Evolutionary conservation across 2,113 vertebrate species (phyloP).

Genomic region (Neodon shergylaensis): DNA sequence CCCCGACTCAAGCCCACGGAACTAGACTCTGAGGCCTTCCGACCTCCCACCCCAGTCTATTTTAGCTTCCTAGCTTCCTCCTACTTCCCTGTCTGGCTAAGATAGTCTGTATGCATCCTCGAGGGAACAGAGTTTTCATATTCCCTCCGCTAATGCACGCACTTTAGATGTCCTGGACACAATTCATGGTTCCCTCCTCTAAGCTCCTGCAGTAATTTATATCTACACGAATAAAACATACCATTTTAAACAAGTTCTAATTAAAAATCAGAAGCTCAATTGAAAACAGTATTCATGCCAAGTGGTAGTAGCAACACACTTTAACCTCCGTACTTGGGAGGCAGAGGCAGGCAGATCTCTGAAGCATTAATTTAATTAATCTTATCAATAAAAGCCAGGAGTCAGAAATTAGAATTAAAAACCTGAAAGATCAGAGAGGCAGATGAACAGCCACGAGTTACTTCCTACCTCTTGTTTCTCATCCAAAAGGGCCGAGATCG

Average conservation of each 20-base stretch:
- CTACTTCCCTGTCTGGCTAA: conserved; percentile 23
- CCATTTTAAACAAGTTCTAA: background rate
- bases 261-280: background rate
- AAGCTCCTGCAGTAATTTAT: background rate
- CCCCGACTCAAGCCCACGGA: background rate
- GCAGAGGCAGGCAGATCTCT: background rate
- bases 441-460: too few relatives aligned
- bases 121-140: background rate
- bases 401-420: too few relatives aligned
- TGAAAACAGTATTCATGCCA: background rate
- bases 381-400: too few relatives aligned
- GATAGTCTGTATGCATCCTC: background rate
- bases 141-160: background rate
- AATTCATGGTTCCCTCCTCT: background rate
- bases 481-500: too few relatives aligned
- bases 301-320: background rate
- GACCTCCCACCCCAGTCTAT: background rate
- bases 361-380: too few relatives aligned
- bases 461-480: too few relatives aligned
- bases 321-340: background rate
- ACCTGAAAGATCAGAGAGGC: too few relatives aligned
- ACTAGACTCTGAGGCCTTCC: background rate
- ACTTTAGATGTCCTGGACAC: background rate
- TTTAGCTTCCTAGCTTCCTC: background rate
- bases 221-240: background rate